Percentiles rank a stretch among this genome's conserved stretches.
These are phyloP conservation scores for Platygyra sinensis DNA, from an alignment of 64 coral and sea anemone genomes.

Conservation along the genomic window DNA sequence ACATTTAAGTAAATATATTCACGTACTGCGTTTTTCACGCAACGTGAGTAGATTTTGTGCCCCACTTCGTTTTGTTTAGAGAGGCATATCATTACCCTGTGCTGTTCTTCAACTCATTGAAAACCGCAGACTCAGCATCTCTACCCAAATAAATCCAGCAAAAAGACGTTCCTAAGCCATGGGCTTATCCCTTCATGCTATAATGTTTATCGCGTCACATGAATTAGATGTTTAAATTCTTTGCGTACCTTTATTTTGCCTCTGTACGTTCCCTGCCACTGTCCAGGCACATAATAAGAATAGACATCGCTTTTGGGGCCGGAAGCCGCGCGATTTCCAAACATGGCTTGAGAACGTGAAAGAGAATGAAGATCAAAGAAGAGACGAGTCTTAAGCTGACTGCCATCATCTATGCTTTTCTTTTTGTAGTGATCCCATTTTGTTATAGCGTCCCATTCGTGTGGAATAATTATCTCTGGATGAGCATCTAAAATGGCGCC, in stretches of 20 bases:
- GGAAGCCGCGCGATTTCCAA: not conserved
- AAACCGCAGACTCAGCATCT: no score
- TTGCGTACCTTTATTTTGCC: not conserved
- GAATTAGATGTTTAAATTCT: no score
- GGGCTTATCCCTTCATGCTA: no score
- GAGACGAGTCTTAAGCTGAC: not conserved
- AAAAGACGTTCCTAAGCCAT: no score
- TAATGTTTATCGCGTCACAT: no score
- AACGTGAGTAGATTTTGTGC: no score
- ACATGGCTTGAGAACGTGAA: not conserved
- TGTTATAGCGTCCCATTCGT: not conserved
- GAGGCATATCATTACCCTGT: no score
- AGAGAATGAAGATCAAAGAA: not conserved
- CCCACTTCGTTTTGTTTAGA: no score
- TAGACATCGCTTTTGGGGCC: not conserved
- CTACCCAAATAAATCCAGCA: no score
- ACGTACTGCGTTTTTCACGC: no score
- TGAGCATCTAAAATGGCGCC: conserved; percentile 2
- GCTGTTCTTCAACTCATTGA: no score
- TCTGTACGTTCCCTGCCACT: not conserved
- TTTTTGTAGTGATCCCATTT: not conserved
- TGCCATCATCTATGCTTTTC: not conserved
- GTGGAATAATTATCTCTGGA: not conserved
- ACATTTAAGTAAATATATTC: no score
- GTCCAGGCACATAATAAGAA: not conserved